These are phyloP conservation scores for Benitochromis conjunctus DNA, from an alignment of 2,113 vertebrate species.

Conservation along the genomic window DNA sequence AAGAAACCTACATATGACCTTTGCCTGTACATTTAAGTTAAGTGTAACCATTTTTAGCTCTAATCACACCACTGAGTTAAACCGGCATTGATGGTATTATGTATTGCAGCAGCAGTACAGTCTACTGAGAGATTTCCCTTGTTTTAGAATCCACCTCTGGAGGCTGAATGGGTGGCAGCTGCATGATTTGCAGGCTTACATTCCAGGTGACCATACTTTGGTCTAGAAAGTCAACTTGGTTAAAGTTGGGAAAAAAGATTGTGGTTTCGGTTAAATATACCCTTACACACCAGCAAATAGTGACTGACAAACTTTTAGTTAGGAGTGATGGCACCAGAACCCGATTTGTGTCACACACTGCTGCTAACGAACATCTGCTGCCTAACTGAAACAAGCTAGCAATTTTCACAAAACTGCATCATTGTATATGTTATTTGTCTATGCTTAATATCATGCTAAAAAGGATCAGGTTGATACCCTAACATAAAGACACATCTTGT, in stretches of 20 bases:
- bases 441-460: neutral
- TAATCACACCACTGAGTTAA: neutral
- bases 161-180: neutral
- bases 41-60: neutral
- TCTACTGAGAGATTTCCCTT: neutral
- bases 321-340: neutral
- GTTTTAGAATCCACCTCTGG: neutral
- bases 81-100: neutral
- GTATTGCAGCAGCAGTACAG: neutral
- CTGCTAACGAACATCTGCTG: neutral
- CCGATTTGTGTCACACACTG: neutral
- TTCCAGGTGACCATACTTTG: neutral
- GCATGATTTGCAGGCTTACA: neutral
- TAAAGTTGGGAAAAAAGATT: rapidly evolving
- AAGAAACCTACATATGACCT: neutral
- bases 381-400: neutral
- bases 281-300: rapidly evolving
- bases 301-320: neutral
- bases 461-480: neutral
- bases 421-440: neutral
- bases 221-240: neutral
- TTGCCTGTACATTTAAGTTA: neutral
- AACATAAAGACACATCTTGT: neutral
- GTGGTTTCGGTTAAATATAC: neutral
- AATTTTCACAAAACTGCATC: too few relatives aligned